Conservation (phyloP, 2,888 invertebrate species). For the Busseola fusca region DNA sequence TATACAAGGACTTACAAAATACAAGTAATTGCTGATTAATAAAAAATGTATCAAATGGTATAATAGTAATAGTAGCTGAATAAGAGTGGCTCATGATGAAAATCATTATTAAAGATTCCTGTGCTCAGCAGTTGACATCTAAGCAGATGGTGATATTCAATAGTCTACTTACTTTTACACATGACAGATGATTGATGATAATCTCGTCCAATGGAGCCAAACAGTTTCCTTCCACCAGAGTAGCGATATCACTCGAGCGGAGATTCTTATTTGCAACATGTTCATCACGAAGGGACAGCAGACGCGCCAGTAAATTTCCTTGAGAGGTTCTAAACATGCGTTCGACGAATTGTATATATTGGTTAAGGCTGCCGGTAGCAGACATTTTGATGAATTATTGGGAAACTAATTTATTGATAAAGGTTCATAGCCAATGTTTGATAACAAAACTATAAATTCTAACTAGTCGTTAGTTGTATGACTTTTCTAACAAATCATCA, state of each 20-base stretch:
- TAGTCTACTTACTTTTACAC: conserved; percentile 87
- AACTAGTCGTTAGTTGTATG: background rate
- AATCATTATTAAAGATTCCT: background rate
- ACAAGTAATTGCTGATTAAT: no score
- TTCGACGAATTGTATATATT: conserved; percentile 87
- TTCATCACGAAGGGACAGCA: conserved; percentile 91
- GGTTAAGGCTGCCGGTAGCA: conserved; percentile 73
- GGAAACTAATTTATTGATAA: background rate
- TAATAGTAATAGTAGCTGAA: no score
- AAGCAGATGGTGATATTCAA: background rate
- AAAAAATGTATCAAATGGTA: background rate
- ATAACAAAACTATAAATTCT: background rate
- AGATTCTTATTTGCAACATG: conserved; percentile 92
- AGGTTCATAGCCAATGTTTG: background rate
- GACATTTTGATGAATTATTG: conserved; percentile 50
- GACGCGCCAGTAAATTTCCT: conserved; percentile 89
- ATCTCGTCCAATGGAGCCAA: conserved; percentile 93
- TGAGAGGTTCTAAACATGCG: conserved; percentile 90
- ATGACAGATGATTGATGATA: conserved; percentile 92
- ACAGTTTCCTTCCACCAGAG: conserved; percentile 91
- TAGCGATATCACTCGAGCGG: conserved; percentile 92
- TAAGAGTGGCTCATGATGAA: background rate
- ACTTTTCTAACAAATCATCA: background rate
- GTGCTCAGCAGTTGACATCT: background rate
- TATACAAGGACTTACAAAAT: background rate